Percentiles rank a stretch among this genome's conserved stretches.
Evolutionary conservation across 2,888 invertebrate species (phyloP).

Genomic region (Megamerina dolium): DNA sequence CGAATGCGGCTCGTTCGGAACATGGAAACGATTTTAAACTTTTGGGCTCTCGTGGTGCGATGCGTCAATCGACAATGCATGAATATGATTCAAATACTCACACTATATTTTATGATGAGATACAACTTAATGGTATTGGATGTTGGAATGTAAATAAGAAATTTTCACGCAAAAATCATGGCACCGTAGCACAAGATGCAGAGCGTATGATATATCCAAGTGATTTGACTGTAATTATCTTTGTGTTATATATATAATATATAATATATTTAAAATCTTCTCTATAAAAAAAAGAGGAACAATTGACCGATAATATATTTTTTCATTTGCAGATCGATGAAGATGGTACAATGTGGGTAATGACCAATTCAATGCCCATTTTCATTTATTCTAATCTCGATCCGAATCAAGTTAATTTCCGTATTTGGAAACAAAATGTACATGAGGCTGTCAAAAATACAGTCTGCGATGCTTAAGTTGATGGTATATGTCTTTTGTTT

Average conservation of each 20-base stretch:
- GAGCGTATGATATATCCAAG: constrained; percentile 65
- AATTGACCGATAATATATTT: background rate
- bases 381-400: constrained; percentile 61
- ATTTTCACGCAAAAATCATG: constrained; percentile 53
- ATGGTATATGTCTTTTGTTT: no score
- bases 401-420: constrained; percentile 59
- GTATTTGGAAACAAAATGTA: constrained; percentile 53
- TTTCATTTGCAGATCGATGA: constrained; percentile 52
- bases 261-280: no score
- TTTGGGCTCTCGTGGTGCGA: constrained; percentile 60
- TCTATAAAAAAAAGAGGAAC: background rate
- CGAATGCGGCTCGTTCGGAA: constrained; percentile 52
- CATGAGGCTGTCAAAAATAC: constrained; percentile 48
- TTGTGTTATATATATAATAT: background rate
- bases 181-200: constrained; percentile 56
- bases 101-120: constrained; percentile 64
- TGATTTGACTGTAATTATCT: constrained; percentile 52
- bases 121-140: constrained; percentile 64
- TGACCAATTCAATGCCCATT: constrained; percentile 62
- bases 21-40: constrained; percentile 55
- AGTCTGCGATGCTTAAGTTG: no score
- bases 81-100: constrained; percentile 57
- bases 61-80: constrained; percentile 65
- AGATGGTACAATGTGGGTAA: constrained; percentile 61
- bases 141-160: constrained; percentile 62